Evolutionary conservation across 2,797 vertebrate species (phyloP).

Genomic region (Orestias chungarensis): DNA sequence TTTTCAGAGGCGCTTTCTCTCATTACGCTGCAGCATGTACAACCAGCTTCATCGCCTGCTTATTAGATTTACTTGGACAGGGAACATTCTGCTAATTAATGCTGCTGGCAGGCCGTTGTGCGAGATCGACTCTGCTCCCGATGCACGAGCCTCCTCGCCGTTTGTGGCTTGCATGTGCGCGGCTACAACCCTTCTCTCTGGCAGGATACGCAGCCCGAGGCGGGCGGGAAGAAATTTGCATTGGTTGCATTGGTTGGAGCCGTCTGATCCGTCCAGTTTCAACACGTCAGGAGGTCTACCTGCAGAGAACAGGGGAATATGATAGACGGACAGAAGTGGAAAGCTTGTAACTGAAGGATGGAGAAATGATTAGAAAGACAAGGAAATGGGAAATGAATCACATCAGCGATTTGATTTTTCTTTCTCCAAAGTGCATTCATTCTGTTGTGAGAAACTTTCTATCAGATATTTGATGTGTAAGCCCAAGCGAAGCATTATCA

Average conservation of each 20-base stretch:
- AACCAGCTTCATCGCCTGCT: conserved; percentile 46
- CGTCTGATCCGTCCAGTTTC: conserved; percentile 67
- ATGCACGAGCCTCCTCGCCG: conserved; percentile 38
- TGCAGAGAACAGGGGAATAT: conserved; percentile 29
- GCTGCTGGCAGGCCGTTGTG: conserved; percentile 45
- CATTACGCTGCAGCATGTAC: conserved; percentile 52
- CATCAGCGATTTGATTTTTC: conserved; percentile 34
- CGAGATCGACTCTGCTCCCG: conserved; percentile 12
- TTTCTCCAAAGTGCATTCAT: conserved; percentile 1
- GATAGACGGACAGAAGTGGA: neutral
- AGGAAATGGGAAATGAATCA: conserved; percentile 23
- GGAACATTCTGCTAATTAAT: conserved; percentile 67
- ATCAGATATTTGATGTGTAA: neutral
- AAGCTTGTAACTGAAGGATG: conserved; percentile 6
- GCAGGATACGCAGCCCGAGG: conserved; percentile 39
- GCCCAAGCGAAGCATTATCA: too few relatives aligned
- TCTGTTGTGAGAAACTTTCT: neutral
- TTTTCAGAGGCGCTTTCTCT: conserved; percentile 55
- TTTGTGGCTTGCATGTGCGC: conserved; percentile 15
- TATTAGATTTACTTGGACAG: conserved; percentile 61
- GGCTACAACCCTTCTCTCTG: conserved; percentile 29
- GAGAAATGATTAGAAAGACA: conserved; percentile 16
- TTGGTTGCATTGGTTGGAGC: conserved; percentile 31
- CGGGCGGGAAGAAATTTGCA: conserved; percentile 62
- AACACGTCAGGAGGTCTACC: conserved; percentile 58